Conservation (phyloP, 2,797 vertebrate genomes). For the Gymnopithys bicolor region DNA sequence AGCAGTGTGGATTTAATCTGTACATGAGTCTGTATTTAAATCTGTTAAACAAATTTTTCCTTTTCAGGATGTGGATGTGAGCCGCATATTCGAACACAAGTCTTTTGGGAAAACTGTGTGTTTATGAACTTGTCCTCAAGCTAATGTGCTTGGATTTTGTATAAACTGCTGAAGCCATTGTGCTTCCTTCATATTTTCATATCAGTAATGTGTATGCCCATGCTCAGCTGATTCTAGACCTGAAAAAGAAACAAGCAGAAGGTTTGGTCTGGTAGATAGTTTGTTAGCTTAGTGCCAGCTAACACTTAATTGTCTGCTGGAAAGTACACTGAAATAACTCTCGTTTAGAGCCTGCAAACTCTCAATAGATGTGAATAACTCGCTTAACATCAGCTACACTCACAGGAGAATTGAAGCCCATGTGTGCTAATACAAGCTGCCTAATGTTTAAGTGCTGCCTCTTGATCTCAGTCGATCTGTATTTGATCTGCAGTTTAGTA, state of each 20-base stretch:
- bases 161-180: neutral
- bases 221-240: neutral
- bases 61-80: conserved; percentile 26
- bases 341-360: neutral
- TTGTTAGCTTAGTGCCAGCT: neutral
- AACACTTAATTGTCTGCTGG: neutral
- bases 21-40: neutral
- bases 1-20: neutral
- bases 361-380: conserved; percentile 6
- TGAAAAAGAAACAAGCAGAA: neutral
- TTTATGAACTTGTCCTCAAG: neutral
- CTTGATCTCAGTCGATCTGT: neutral
- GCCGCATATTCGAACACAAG: neutral
- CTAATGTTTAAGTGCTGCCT: neutral
- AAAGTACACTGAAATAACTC: neutral
- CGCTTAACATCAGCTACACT: neutral
- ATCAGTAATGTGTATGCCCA: neutral
- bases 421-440: conserved; percentile 5
- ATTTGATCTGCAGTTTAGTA: neutral
- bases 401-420: neutral
- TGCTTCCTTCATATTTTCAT: neutral
- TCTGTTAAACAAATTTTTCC: conserved; percentile 28
- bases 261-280: neutral
- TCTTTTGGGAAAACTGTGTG: neutral
- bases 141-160: neutral